These are phyloP conservation scores for Pardosa pseudoannulata DNA, from an alignment of 2,888 invertebrate species.

Conservation along the genomic window DNA sequence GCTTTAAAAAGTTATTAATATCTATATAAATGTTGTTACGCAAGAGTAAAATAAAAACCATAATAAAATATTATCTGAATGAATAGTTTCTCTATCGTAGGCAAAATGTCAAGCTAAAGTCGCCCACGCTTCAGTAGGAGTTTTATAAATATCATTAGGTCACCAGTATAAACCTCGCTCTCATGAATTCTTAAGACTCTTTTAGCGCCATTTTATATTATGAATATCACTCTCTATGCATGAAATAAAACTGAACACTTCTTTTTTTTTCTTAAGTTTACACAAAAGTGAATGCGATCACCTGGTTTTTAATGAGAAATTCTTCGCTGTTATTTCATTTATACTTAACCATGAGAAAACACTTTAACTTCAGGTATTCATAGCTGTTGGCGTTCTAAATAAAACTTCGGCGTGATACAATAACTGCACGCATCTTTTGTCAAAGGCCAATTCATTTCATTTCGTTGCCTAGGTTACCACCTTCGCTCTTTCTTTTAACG, in stretches of 20 bases:
- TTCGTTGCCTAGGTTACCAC: conserved; percentile 44
- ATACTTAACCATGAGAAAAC: neutral
- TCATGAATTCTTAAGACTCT: neutral
- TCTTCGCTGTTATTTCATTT: neutral
- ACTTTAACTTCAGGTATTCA: conserved; percentile 7
- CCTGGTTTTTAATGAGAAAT: neutral
- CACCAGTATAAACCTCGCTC: neutral
- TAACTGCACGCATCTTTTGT: conserved; percentile 40
- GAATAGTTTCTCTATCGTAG: too few relatives aligned
- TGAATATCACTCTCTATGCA: too few relatives aligned
- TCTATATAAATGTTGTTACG: too few relatives aligned
- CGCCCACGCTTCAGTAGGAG: neutral
- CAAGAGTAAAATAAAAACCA: too few relatives aligned
- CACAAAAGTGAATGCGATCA: neutral
- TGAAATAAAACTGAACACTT: too few relatives aligned
- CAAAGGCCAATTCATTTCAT: conserved; percentile 41
- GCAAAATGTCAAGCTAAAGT: neutral
- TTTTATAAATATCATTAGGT: conserved; percentile 9
- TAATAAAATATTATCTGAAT: too few relatives aligned
- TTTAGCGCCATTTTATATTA: too few relatives aligned
- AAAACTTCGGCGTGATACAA: conserved; percentile 22
- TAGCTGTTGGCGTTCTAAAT: neutral
- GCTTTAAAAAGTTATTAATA: too few relatives aligned
- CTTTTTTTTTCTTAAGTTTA: too few relatives aligned
- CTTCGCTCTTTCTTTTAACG: conserved; percentile 26